Evolutionary conservation across 1,140 invertebrate species (phyloP).

Genomic region (Bombus superbus): DNA sequence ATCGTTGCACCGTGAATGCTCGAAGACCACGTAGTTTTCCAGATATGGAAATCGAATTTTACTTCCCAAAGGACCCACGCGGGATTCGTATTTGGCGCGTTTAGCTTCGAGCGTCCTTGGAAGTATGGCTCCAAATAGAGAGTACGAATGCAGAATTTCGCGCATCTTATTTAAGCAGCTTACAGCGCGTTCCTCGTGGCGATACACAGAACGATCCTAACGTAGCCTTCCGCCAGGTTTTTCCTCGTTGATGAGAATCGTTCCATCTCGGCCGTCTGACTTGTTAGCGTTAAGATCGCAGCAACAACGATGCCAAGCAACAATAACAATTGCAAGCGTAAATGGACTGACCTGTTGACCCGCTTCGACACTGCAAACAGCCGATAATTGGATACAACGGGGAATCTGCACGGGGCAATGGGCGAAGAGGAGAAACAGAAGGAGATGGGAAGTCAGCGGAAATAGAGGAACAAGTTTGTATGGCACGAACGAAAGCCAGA

Average conservation of each 20-base stretch:
- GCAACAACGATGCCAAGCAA: background rate
- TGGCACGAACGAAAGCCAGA: conserved; percentile 2
- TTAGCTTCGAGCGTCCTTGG: too few relatives aligned
- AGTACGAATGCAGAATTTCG: too few relatives aligned
- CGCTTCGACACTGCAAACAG: conserved; percentile 14
- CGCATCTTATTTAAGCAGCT: too few relatives aligned
- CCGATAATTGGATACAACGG: conserved; percentile 47
- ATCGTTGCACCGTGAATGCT: too few relatives aligned
- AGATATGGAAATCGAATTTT: too few relatives aligned
- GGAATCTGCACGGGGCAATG: background rate
- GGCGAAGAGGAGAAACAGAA: background rate
- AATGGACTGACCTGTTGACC: conserved; percentile 33
- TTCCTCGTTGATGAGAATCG: background rate
- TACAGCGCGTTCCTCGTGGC: too few relatives aligned
- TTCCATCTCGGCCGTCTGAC: background rate
- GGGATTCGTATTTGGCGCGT: too few relatives aligned
- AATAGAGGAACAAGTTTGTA: conserved; percentile 30
- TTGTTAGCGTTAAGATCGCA: conserved; percentile 15
- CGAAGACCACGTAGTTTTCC: too few relatives aligned
- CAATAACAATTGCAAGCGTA: conserved; percentile 22
- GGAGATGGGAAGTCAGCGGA: background rate
- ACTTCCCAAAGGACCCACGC: too few relatives aligned
- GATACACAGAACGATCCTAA: background rate
- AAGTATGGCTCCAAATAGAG: too few relatives aligned
- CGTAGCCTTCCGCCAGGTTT: background rate